phyloP scores from a whole-genome alignment of 2,113 vertebrate species.

The Tinamus guttatus region DNA sequence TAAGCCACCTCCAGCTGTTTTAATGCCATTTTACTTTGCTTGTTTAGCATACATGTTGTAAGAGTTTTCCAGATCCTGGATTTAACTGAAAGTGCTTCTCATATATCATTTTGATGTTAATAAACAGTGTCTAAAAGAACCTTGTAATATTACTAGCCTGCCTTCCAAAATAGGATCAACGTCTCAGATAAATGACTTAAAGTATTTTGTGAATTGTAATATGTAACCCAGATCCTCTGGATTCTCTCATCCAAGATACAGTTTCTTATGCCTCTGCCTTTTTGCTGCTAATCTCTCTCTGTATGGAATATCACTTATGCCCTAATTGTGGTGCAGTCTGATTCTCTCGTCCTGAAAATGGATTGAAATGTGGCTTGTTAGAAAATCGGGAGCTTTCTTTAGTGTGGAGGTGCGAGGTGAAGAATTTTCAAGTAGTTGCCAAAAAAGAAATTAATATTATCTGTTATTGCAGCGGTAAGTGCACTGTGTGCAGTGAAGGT shows the following conservation, averaged over 20 bases:
- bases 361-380: neutral
- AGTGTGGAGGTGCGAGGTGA: neutral
- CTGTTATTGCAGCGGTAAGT: neutral
- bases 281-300: neutral
- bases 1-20: neutral
- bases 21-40: slow-evolving; percentile 2
- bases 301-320: neutral
- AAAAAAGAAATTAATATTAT: neutral
- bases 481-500: neutral
- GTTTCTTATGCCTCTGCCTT: neutral
- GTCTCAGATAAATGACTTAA: slow-evolving; percentile 31
- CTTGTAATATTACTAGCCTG: neutral
- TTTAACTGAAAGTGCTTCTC: slow-evolving; percentile 46
- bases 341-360: neutral
- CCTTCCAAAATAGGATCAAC: slow-evolving; percentile 11
- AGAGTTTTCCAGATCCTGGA: neutral
- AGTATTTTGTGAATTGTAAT: neutral
- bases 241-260: neutral
- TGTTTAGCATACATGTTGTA: neutral
- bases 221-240: neutral
- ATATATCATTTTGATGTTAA: slow-evolving; percentile 52
- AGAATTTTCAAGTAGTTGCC: neutral
- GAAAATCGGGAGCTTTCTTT: neutral
- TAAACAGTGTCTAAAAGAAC: slow-evolving; percentile 46
- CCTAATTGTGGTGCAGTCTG: neutral